phyloP scores from a whole-genome alignment of 2,888 invertebrate species.

The Volucella inanis region DNA sequence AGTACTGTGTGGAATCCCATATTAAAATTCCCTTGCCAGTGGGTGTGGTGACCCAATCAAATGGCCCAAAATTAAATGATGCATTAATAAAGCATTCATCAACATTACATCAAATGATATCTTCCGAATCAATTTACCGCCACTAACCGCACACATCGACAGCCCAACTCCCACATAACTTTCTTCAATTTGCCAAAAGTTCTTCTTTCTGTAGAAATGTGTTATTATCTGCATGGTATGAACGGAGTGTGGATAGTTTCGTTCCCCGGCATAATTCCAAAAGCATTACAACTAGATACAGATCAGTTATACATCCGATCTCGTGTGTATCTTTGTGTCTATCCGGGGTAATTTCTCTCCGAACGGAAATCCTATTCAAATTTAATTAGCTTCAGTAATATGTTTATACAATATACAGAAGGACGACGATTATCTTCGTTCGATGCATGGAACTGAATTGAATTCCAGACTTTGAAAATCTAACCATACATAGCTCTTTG shows the following conservation, averaged over 20 bases:
- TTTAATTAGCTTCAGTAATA: slow-evolving; percentile 61
- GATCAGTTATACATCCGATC: slow-evolving; percentile 7
- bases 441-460: slow-evolving; percentile 35
- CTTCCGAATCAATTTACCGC: slow-evolving; percentile 31
- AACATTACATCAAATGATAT: slow-evolving; percentile 10
- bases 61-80: slow-evolving; percentile 20
- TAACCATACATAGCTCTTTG: not conserved
- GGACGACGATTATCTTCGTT: slow-evolving; percentile 47
- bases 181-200: slow-evolving; percentile 61
- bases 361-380: slow-evolving; percentile 70
- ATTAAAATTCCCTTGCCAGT: too few relatives aligned
- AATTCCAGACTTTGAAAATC: slow-evolving; percentile 15
- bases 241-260: slow-evolving; percentile 13
- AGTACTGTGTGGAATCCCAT: too few relatives aligned
- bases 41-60: not conserved
- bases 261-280: slow-evolving; percentile 32
- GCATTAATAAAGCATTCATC: slow-evolving; percentile 32
- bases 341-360: slow-evolving; percentile 16
- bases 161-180: slow-evolving; percentile 7
- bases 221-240: slow-evolving; percentile 45
- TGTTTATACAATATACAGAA: slow-evolving; percentile 5
- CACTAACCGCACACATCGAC: not conserved
- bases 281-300: not conserved
- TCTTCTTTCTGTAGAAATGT: slow-evolving; percentile 45
- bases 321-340: not conserved